A percentile compares a stretch with the other conserved stretches of the same genome.
phyloP scores from a whole-genome alignment of 2,113 vertebrate species.

The Sphaerodactylus townsendi region DNA sequence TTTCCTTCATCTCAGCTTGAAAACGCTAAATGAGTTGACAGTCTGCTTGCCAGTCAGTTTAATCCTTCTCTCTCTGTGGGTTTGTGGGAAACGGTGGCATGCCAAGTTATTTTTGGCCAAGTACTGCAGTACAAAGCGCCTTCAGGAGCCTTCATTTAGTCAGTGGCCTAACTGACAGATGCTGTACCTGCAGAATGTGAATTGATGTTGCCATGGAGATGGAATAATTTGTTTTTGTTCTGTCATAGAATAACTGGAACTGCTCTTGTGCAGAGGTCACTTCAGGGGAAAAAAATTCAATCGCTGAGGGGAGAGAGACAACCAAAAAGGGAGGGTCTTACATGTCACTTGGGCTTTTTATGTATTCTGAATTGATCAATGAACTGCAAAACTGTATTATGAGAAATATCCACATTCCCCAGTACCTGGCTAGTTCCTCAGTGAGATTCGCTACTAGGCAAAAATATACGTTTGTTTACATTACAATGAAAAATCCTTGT shows the following conservation, averaged over 20 bases:
- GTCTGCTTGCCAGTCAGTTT: constrained; percentile 64
- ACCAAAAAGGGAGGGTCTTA: not conserved
- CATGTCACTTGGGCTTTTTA: not conserved
- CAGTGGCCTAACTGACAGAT: constrained; percentile 77
- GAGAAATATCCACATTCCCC: not conserved
- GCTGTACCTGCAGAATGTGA: constrained; percentile 85
- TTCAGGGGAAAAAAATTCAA: constrained; percentile 30
- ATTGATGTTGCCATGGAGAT: constrained; percentile 87
- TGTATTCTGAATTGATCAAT: constrained; percentile 9
- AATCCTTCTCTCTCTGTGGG: constrained; percentile 55
- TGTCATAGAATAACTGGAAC: constrained; percentile 65
- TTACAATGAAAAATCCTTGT: not conserved
- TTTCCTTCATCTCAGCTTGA: constrained; percentile 56
- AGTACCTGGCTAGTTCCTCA: not conserved
- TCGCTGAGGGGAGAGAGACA: constrained; percentile 6
- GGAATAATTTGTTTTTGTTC: constrained; percentile 53
- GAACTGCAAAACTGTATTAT: not conserved
- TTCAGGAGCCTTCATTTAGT: constrained; percentile 73
- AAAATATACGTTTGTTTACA: not conserved
- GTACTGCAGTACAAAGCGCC: constrained; percentile 45
- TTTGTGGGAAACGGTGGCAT: constrained; percentile 65
- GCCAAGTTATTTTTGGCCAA: constrained; percentile 78
- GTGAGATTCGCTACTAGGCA: not conserved
- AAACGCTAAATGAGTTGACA: constrained; percentile 56
- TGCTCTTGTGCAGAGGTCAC: constrained; percentile 41